phyloP scores from a whole-genome alignment of 2,797 vertebrate species.

The Crenichthys baileyi region DNA sequence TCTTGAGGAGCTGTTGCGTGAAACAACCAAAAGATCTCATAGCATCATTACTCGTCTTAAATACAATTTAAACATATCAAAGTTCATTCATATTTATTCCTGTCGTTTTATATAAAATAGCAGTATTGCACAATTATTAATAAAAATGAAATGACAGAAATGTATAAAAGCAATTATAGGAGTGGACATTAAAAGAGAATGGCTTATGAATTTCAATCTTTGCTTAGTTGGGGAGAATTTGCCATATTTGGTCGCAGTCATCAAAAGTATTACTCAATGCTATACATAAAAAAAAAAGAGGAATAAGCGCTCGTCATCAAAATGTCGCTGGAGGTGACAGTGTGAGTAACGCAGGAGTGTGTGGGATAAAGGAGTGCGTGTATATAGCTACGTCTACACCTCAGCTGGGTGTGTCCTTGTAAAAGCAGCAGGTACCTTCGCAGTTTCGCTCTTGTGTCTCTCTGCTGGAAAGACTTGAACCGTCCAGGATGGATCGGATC shows the following conservation, averaged over 20 bases:
- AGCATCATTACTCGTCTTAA: neutral
- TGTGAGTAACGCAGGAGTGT: neutral
- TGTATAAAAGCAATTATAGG: neutral
- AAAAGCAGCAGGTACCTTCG: slow-evolving; percentile 41
- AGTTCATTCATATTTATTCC: neutral
- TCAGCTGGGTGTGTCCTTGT: slow-evolving; percentile 52
- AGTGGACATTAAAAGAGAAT: neutral
- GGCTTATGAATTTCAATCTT: neutral
- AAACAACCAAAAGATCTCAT: neutral
- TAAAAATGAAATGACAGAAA: neutral
- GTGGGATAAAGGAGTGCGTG: neutral
- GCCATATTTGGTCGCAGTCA: too few species aligned
- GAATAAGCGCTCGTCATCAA: neutral
- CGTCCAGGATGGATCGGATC: slow-evolving; percentile 49
- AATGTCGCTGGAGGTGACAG: neutral
- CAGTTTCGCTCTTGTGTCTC: slow-evolving; percentile 13
- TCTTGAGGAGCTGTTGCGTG: neutral
- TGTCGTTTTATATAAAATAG: neutral
- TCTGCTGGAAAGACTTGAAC: slow-evolving; percentile 45
- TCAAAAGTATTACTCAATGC: neutral
- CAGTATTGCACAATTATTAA: neutral
- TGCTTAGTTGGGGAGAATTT: neutral
- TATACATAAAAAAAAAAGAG: neutral
- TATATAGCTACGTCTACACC: slow-evolving; percentile 15
- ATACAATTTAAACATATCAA: neutral